phyloP scores from a whole-genome alignment of 2,113 vertebrate species.

The Pseudopipra pipra region DNA sequence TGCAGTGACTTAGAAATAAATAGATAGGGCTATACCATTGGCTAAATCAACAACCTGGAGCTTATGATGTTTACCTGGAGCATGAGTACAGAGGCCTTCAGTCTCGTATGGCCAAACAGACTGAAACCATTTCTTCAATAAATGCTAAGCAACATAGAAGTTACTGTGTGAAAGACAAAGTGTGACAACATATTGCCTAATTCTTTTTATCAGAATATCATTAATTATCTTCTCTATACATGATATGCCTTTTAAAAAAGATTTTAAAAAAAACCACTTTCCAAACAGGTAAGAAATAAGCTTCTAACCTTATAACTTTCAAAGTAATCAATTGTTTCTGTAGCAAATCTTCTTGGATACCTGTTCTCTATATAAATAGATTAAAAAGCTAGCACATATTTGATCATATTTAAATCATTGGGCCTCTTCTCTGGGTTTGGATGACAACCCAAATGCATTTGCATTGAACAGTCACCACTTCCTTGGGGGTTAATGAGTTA shows the following conservation, averaged over 20 bases:
- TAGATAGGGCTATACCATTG: neutral
- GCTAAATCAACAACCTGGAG: neutral
- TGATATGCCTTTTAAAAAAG: neutral
- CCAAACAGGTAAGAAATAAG: neutral
- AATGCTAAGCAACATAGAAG: neutral
- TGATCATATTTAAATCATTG: neutral
- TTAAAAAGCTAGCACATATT: neutral
- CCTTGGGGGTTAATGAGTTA: conserved; percentile 15
- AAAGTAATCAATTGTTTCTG: neutral
- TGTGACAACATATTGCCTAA: neutral
- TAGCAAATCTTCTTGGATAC: neutral
- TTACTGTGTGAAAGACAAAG: neutral
- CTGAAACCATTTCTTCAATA: neutral
- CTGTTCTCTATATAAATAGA: neutral
- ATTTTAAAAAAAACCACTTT: accelerated
- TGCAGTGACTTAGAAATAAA: neutral
- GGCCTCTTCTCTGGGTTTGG: neutral
- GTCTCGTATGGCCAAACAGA: neutral
- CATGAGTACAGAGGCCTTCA: neutral
- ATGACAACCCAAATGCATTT: neutral
- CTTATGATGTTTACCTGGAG: neutral
- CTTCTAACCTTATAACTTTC: neutral
- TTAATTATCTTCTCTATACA: neutral
- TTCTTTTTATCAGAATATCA: neutral
- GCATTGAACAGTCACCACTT: neutral